Evolutionary conservation across 2,797 vertebrate genomes (phyloP), one percentile per base, ranked within the genome.

Genomic region (Bryconaethiops microstoma): DNA sequence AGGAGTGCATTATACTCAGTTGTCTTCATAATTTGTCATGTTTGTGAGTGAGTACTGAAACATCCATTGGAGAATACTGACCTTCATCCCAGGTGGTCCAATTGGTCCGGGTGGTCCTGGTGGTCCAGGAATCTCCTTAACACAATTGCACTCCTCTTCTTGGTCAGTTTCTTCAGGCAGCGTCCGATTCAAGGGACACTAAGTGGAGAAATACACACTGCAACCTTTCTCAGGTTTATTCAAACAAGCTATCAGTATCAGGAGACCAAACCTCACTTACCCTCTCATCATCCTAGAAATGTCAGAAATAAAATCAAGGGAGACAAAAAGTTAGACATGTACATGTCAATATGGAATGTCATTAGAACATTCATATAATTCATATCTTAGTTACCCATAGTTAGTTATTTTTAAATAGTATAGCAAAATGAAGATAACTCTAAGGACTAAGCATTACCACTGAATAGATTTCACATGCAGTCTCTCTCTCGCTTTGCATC

Each of bases 401-500:
- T 8, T 45, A 7, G 42, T 42, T 9, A 42, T 42, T 7, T 42
- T 42, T 2, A 42, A 42, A 42, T 42, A 6, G 5, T 42, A 7
- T 42, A 5, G 6, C 42, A 42, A 12, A 7, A 45, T 45, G 42
- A 54, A 16, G 8, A 54, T 54, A 16, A 54, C 52, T 54, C 5
- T 54, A 16, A 14, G 14, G 52, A 14, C 14, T 5, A 54, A 54
- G 52, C 23, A 83, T 71, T 84, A 96, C 95, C 92, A 96, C 94
- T 55, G 93, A 93, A 86, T 89, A 93, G 85, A 96, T 96, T 88
- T 96, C 95, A 91, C 95, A 96, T 0, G 95, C 94, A 0, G 94
- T 95, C 88, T 96, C 95, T 82, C 93, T 91, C 76, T 95, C 93
- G 19, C 93, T 95, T 86, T 96, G 95, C 65, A 92, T 87, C 8